These are phyloP conservation scores for Allacma fusca DNA, from an alignment of 2,888 invertebrate genomes.

Conservation along the genomic window DNA sequence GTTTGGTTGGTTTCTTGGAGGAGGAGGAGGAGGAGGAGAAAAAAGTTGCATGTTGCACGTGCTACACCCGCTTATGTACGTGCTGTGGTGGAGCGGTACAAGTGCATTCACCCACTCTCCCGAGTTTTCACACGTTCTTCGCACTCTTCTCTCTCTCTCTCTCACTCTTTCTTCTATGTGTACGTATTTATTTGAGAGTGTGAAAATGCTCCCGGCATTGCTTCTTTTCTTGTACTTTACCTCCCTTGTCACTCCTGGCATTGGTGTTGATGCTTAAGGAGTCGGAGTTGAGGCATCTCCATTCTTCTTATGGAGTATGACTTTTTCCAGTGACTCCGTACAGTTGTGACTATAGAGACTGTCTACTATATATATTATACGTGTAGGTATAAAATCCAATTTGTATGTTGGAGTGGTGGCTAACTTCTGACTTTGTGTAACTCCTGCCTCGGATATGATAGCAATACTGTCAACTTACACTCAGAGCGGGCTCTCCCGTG, in stretches of 20 bases:
- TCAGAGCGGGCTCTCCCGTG: too few species aligned
- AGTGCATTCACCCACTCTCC: slow-evolving; percentile 33
- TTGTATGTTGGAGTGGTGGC: too few species aligned
- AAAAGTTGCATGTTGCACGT: slow-evolving; percentile 40
- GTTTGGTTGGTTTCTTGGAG: not conserved
- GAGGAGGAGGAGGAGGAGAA: not conserved
- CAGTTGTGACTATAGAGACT: too few species aligned
- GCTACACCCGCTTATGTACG: slow-evolving; percentile 16
- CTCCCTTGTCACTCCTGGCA: slow-evolving; percentile 16
- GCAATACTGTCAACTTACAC: too few species aligned
- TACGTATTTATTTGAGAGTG: slow-evolving; percentile 18
- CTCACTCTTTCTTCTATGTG: not conserved
- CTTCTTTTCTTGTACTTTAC: slow-evolving; percentile 7
- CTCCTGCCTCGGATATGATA: too few species aligned
- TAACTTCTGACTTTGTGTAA: too few species aligned
- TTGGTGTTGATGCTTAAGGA: too few species aligned
- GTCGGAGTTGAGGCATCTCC: too few species aligned
- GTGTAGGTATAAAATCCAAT: too few species aligned
- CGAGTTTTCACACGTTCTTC: slow-evolving; percentile 35
- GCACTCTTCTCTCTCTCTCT: not conserved
- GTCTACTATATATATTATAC: too few species aligned
- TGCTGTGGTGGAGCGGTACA: slow-evolving; percentile 3
- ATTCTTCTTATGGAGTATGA: too few species aligned
- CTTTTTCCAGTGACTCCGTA: too few species aligned
- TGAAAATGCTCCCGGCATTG: slow-evolving; percentile 27